Evolutionary conservation across 2,888 invertebrate genomes (phyloP).

Genomic region (Chouioia cunea): DNA sequence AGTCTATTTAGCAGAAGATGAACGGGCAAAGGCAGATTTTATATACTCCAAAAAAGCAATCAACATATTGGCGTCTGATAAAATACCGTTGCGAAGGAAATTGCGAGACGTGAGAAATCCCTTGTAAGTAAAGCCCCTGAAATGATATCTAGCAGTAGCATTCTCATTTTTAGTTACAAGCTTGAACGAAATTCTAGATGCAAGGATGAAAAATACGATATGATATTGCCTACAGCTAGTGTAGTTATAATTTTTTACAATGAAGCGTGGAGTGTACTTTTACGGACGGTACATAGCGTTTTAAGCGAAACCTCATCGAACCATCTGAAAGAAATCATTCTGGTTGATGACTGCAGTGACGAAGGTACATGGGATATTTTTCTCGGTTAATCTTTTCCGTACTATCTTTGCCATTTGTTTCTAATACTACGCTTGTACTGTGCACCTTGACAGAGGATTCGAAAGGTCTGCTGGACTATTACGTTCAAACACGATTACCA

Average conservation of each 20-base stretch:
- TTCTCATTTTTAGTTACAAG: constrained; percentile 59
- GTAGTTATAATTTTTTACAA: constrained; percentile 90
- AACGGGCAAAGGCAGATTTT: constrained; percentile 77
- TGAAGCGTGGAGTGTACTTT: constrained; percentile 87
- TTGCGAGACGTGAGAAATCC: constrained; percentile 75
- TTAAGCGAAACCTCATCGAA: constrained; percentile 79
- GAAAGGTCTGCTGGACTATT: constrained; percentile 84
- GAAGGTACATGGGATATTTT: constrained; percentile 68
- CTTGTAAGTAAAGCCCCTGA: constrained; percentile 58
- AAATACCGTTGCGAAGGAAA: constrained; percentile 86
- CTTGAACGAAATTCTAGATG: constrained; percentile 71
- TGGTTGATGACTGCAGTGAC: constrained; percentile 93
- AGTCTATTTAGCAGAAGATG: constrained; percentile 77
- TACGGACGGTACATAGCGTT: constrained; percentile 90
- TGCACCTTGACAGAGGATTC: constrained; percentile 71
- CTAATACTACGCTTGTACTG: not conserved
- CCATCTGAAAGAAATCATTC: constrained; percentile 89
- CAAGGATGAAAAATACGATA: constrained; percentile 73
- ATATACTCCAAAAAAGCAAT: constrained; percentile 86
- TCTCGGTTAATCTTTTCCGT: not conserved
- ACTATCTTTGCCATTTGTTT: too few relatives aligned
- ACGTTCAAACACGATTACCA: constrained; percentile 80
- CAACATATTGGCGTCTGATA: constrained; percentile 89
- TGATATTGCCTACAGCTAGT: constrained; percentile 77
- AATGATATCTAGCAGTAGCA: constrained; percentile 13